These are phyloP conservation scores for Mustela lutreola DNA, from an alignment of 2,113 vertebrate genomes.

Conservation along the genomic window DNA sequence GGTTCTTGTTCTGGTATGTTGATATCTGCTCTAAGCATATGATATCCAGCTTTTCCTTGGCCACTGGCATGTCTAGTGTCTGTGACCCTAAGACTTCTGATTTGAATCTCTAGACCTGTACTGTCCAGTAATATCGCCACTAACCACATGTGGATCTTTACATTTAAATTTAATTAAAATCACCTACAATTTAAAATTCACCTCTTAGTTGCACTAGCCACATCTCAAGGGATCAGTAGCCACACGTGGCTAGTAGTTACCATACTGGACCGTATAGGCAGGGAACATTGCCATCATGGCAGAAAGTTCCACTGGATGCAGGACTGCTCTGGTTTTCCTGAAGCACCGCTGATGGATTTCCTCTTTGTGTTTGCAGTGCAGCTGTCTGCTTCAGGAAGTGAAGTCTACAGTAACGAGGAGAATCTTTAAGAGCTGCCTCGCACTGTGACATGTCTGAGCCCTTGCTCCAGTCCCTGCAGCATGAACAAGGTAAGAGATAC, in stretches of 20 bases:
- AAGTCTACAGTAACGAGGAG: constrained; percentile 66
- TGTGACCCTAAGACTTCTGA: constrained; percentile 44
- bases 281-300: background rate
- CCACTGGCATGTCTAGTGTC: background rate
- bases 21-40: background rate
- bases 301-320: background rate
- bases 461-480: constrained; percentile 67
- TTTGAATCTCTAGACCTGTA: constrained; percentile 22
- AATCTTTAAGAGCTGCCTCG: background rate
- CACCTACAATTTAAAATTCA: background rate
- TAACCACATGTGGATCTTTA: background rate
- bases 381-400: constrained; percentile 76
- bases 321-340: constrained; percentile 46
- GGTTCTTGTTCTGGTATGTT: background rate
- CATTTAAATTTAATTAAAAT: constrained; percentile 21
- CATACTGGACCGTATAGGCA: background rate
- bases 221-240: background rate
- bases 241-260: background rate
- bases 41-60: background rate
- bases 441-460: constrained; percentile 73
- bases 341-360: constrained; percentile 23
- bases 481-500: constrained; percentile 75
- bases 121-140: background rate
- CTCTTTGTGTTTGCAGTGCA: constrained; percentile 49
- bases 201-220: background rate